phyloP scores from a whole-genome alignment of 2,113 vertebrate species.

The Pogona vitticeps region DNA sequence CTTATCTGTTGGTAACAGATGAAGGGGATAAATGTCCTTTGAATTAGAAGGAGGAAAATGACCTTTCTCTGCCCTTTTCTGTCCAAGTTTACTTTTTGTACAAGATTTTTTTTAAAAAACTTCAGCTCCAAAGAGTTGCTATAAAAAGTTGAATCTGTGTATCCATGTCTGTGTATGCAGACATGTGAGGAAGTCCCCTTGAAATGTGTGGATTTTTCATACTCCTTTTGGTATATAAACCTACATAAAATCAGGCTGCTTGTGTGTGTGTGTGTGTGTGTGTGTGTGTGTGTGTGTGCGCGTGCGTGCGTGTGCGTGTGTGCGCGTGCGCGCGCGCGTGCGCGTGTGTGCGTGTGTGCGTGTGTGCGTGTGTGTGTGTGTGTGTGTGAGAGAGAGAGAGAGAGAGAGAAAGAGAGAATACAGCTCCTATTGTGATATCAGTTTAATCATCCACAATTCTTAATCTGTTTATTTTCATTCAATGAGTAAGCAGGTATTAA shows the following conservation, averaged over 20 bases:
- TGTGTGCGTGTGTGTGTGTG: too few relatives aligned
- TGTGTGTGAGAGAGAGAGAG: too few relatives aligned
- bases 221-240: too few relatives aligned
- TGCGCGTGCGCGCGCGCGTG: too few relatives aligned
- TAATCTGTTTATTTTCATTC: background rate
- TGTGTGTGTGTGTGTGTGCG: too few relatives aligned
- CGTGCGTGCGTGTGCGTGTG: too few relatives aligned
- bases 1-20: background rate
- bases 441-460: background rate
- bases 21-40: background rate
- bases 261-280: too few relatives aligned
- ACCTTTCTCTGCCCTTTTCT: background rate
- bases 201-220: background rate
- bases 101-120: background rate
- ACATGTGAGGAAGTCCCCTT: background rate
- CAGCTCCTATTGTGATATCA: too few relatives aligned
- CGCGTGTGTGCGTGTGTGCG: too few relatives aligned
- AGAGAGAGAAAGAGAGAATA: too few relatives aligned
- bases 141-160: background rate
- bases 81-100: background rate
- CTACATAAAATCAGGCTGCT: too few relatives aligned
- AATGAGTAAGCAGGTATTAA: background rate
- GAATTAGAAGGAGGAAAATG: slow-evolving; percentile 10
- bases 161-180: background rate
- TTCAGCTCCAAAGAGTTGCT: background rate